Evolutionary conservation across 2,797 vertebrate species (phyloP).

Genomic region (Chlorospingus flavigularis): DNA sequence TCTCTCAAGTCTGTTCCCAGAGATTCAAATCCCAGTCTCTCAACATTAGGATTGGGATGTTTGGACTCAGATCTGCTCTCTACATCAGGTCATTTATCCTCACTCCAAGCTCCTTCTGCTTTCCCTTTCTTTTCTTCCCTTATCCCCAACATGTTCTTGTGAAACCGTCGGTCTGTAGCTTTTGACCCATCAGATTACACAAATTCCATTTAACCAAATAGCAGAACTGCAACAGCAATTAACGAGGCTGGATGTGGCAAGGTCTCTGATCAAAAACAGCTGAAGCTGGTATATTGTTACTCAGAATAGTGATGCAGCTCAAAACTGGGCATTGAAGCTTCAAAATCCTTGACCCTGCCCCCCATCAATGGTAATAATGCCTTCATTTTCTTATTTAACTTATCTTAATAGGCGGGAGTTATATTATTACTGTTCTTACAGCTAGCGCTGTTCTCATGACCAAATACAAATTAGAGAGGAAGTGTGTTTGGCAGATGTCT

Average conservation of each 20-base stretch:
- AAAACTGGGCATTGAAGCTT: neutral
- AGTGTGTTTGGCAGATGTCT: neutral
- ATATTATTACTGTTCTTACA: neutral
- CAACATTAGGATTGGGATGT: neutral
- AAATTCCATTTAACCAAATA: neutral
- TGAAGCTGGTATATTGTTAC: neutral
- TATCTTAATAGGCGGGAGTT: neutral
- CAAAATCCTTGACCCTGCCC: neutral
- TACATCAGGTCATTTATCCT: neutral
- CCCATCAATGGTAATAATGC: neutral
- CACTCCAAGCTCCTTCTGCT: neutral
- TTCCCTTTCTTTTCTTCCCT: neutral
- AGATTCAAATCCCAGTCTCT: neutral
- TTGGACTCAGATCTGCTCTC: neutral
- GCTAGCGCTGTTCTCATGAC: neutral
- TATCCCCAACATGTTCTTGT: neutral
- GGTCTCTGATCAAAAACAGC: neutral
- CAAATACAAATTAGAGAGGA: neutral
- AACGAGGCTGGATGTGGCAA: accelerated
- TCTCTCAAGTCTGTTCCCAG: neutral
- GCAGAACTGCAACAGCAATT: neutral
- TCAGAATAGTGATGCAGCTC: neutral
- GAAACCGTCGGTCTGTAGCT: neutral
- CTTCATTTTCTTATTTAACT: neutral
- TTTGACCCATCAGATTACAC: neutral